A percentile compares a stretch with the other conserved stretches of the same genome.
These are phyloP conservation scores for Hippocampus kuda DNA, from an alignment of 2,797 vertebrate species.

Conservation along the genomic window DNA sequence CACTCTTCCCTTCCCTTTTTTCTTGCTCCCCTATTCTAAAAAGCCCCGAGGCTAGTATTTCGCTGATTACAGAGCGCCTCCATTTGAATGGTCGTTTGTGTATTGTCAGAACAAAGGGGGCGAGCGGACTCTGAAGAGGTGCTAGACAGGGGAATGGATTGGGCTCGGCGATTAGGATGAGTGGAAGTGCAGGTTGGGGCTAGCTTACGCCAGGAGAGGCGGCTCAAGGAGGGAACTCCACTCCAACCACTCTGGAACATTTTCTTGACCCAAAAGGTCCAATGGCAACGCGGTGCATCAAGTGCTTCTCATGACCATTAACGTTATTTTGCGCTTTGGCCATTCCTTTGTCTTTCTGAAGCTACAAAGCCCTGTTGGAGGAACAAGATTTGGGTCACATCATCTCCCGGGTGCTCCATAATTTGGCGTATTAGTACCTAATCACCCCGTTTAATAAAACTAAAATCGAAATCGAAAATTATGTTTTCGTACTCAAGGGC, in stretches of 20 bases:
- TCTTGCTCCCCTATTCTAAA: slow-evolving; percentile 34
- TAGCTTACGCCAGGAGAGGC: slow-evolving; percentile 45
- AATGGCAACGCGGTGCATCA: slow-evolving; percentile 10
- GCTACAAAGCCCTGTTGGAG: neutral
- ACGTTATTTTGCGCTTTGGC: slow-evolving; percentile 3
- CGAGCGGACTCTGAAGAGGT: slow-evolving; percentile 72
- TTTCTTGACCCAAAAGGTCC: slow-evolving; percentile 29
- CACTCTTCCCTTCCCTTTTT: slow-evolving; percentile 30
- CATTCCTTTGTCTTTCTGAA: neutral
- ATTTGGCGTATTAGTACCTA: neutral
- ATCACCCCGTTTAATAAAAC: neutral
- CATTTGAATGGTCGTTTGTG: slow-evolving; percentile 79
- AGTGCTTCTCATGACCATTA: slow-evolving; percentile 4
- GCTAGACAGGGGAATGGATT: slow-evolving; percentile 78
- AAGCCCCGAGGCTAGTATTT: slow-evolving; percentile 77
- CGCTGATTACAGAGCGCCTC: slow-evolving; percentile 78
- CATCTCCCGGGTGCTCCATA: neutral
- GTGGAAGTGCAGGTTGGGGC: slow-evolving; percentile 69
- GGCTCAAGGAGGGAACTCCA: slow-evolving; percentile 8
- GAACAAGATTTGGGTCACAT: neutral
- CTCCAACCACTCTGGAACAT: slow-evolving; percentile 39
- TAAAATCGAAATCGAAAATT: neutral
- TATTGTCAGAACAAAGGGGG: slow-evolving; percentile 80
- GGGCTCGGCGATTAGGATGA: slow-evolving; percentile 71
- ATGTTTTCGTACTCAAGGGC: neutral